Conservation (phyloP, 2,113 vertebrate genomes). For the Sceloporus undulatus region DNA sequence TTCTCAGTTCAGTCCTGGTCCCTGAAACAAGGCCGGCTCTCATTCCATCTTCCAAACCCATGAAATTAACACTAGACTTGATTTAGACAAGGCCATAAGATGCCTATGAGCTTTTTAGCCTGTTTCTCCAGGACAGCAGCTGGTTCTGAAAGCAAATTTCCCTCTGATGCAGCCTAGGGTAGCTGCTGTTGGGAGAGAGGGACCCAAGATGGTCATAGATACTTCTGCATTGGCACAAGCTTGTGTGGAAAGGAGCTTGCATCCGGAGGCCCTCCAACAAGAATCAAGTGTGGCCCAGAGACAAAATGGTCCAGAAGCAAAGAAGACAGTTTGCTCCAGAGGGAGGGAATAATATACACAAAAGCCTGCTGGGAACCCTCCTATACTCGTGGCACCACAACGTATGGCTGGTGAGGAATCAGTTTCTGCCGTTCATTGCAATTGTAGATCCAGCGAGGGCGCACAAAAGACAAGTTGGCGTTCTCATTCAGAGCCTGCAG, state of each 20-base stretch:
- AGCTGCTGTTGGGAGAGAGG: neutral
- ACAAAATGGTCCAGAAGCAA: neutral
- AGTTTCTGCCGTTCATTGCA: slow-evolving; percentile 87
- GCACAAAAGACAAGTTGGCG: slow-evolving; percentile 87
- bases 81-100: neutral
- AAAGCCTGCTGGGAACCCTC: neutral
- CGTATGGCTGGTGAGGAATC: slow-evolving; percentile 89
- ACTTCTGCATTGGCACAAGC: too few relatives aligned
- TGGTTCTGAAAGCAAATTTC: neutral
- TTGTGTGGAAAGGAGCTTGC: too few relatives aligned
- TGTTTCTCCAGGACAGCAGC: neutral
- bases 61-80: too few relatives aligned
- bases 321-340: too few relatives aligned
- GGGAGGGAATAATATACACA: neutral
- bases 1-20: neutral
- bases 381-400: slow-evolving; percentile 81
- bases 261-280: neutral
- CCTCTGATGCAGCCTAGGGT: neutral
- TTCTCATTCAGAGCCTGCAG: slow-evolving; percentile 89
- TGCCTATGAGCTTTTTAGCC: neutral
- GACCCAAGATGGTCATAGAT: neutral
- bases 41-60: neutral
- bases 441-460: slow-evolving; percentile 88
- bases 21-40: neutral
- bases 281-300: neutral